A percentile compares a stretch with the other conserved stretches of the same genome.
Evolutionary conservation across 2,113 vertebrate genomes (phyloP).

Genomic region (Falcunculus frontatus): DNA sequence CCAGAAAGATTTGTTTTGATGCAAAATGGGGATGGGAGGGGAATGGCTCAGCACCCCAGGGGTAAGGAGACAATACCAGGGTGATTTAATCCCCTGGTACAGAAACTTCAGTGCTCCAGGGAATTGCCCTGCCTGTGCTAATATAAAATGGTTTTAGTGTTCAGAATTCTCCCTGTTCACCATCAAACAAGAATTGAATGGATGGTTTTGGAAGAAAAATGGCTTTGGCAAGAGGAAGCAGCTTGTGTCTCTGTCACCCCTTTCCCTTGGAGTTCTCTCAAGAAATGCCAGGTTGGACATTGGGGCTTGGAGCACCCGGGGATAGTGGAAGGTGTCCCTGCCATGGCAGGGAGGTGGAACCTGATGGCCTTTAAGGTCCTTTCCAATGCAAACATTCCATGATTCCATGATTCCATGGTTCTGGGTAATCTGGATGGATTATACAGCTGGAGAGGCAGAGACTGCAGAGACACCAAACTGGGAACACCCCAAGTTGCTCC

Average conservation of each 20-base stretch:
- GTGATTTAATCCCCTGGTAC: neutral
- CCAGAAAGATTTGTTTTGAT: neutral
- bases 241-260: neutral
- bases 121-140: neutral
- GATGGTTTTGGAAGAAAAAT: neutral
- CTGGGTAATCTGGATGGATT: neutral
- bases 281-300: neutral
- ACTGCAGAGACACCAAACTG: neutral
- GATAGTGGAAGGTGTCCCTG: neutral
- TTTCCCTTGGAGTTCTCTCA: neutral
- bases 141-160: neutral
- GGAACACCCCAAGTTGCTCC: neutral
- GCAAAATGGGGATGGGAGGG: neutral
- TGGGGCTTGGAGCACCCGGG: neutral
- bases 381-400: neutral
- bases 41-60: neutral
- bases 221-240: neutral
- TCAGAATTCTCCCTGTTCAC: neutral
- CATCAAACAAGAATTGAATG: neutral
- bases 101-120: neutral
- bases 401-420: neutral
- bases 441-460: neutral
- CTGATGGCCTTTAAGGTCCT: fast-evolving
- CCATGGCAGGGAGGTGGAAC: neutral
- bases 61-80: neutral